Base-by-base conservation (phyloP, 2,888 invertebrate genomes). In the Drosophila aldrichi region DNA sequence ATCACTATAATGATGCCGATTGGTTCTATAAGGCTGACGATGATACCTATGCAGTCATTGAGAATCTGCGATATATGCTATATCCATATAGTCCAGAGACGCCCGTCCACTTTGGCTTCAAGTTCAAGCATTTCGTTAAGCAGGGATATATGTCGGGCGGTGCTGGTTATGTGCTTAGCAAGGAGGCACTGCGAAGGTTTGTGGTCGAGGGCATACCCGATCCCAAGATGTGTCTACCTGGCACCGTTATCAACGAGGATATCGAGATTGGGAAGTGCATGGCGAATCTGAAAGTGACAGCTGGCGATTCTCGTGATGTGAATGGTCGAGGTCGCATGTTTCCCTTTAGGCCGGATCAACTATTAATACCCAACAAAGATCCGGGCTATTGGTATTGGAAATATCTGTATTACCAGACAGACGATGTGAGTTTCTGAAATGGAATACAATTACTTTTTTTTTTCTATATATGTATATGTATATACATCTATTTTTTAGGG, bases 331-430 rank as follows among this genome's bases (percentile, higher is more conserved):
- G 98, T 0, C 94, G 98, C 41, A 98, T 99, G 94, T 97, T 99
- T 93, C 98, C 98, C 0, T 98, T 98, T 93, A 95, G 96, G 4
- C 98, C 98, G 0, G 96, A 97, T 81, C 96, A 97, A 91, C 98
- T 98, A 91, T 93, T 99, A 36, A 97, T 98, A 88, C 98, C 98
- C 36, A 95, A 63, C 82, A 95, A 96, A 46, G 95, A 95, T 71
- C 95, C 95, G 82, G 94, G 93, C 40, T 97, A 96, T 91, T 99
- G 99, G 99, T 98, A 98, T 92, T 98, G 97, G 97, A 95, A 96
- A 82, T 98, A 98, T 92, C 97, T 97, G 72, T 99, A 95, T 93
- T 98, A 98, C 90, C 96, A 97, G 32, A 95, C 96, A 36, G 96
- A 97, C 92, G 97, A 58, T 63, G 90, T 91, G 36, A 58, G 58